Base-by-base conservation (phyloP, 2,888 invertebrate genomes). In the Junonia oenone region DNA sequence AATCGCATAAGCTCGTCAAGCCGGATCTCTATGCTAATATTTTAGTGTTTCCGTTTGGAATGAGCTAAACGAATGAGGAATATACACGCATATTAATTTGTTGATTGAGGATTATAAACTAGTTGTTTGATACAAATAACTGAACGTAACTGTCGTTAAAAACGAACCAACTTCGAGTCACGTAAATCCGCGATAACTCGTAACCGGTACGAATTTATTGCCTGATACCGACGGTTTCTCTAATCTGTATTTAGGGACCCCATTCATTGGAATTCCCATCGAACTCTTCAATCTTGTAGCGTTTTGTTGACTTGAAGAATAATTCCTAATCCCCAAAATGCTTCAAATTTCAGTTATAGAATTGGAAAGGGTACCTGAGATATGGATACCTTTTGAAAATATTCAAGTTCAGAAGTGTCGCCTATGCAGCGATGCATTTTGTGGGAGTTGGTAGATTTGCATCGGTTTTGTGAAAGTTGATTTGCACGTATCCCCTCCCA, bases 401-500 rank as follows among this genome's bases (percentile, higher is more conserved):
- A 11, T 8, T 2, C 6, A n/a, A 54, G 15, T 43, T 47, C 29
- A 22, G 19, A 37, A 35, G 43, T 19, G 37, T 37, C 45, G 37
- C 22, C 40, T 33, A 49, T 22, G 45, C 37, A 35, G 22, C 35
- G 37, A 45, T 55, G 49, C 55, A 40, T 45, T 48, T 51, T 29
- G 49, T 56, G 35, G 47, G 31, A 31, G 48, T 45, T 26, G 47
- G 37, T 27, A 56, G 47, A 64, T 69, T 62, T 63, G 71, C 73
- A 72, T 69, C 68, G 66, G 68, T 67, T 63, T 68, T 73, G 86
- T 80, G 87, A 88, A 88, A 87, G 88, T 86, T 79, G 79, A 78
- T 75, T 82, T 77, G 78, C 58, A 59, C 63, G 40, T 17, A 45
- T 50, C 45, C 63, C 56, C 45, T 55, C 52, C 51, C 19, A 50